Conservation (phyloP, 2,888 invertebrate species). For the Hirtodrosophila confusa region DNA sequence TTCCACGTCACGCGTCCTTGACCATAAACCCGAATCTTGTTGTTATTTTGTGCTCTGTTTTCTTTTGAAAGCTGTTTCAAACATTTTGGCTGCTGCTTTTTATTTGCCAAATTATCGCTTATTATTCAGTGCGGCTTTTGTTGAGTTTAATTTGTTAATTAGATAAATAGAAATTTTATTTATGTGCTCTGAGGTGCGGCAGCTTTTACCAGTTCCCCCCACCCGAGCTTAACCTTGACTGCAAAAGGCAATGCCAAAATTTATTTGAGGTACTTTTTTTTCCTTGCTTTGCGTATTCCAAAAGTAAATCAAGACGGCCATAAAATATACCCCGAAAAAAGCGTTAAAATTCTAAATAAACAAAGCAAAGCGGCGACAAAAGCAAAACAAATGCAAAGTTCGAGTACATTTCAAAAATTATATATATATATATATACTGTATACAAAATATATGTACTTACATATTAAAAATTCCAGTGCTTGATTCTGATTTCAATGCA, state of each 20-base stretch:
- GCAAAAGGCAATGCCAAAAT: conserved; percentile 18
- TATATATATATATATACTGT: not conserved
- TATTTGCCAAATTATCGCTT: conserved; percentile 68
- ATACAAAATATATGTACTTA: conserved; percentile 4
- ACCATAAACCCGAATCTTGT: conserved; percentile 59
- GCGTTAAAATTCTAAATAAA: conserved; percentile 64
- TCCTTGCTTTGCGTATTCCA: conserved; percentile 18
- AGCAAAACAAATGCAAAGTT: conserved; percentile 57
- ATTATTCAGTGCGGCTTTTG: conserved; percentile 55
- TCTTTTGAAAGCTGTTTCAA: conserved; percentile 59
- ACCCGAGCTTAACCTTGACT: conserved; percentile 24
- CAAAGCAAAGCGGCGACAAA: conserved; percentile 38
- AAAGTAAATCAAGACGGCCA: conserved; percentile 55
- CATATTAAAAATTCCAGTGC: conserved; percentile 60
- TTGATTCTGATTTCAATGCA: conserved; percentile 72
- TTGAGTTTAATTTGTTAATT: conserved; percentile 67
- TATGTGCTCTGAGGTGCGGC: conserved; percentile 27
- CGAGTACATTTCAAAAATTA: conserved; percentile 49
- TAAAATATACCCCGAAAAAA: conserved; percentile 48
- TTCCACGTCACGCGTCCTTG: conserved; percentile 52
- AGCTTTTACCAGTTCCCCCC: conserved; percentile 8
- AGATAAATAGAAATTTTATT: conserved; percentile 63
- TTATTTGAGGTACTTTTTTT: conserved; percentile 8
- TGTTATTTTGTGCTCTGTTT: conserved; percentile 26
- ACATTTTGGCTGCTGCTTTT: conserved; percentile 19